Evolutionary conservation across 2,113 vertebrate species (phyloP), one percentile per base, ranked within the genome.

Genomic region (Pungitius pungitius): DNA sequence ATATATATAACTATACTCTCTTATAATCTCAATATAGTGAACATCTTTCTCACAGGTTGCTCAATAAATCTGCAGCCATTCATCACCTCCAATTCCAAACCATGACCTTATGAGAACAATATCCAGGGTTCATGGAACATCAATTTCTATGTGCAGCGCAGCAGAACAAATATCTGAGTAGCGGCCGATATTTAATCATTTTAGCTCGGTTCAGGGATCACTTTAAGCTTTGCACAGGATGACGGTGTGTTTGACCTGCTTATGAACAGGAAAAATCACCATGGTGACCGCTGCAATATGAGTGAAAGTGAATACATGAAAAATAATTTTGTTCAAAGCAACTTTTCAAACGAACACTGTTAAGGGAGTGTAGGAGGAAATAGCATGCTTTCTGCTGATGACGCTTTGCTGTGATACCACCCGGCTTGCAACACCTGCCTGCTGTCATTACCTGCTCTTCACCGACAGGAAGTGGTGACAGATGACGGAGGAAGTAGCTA

Each of bases 381-480:
- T 39, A 9, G 35, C 47, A 20, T 33, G 73, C 82, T 72, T 73
- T 81, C 33, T 63, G 45, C 57, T 37, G 51, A 69, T 42, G 45
- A 69, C 15, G 61, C 57, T 52, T 69, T 61, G 78, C 70, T 52
- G 81, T 61, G 81, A 91, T 88, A 86, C 83, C 92, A 89, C 90
- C 89, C 81, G 43, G 85, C 69, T 45, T 17, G 87, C 66, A 86
- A 67, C 91, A 91, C 92, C 89, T 92, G 90, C 58, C 40, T 64
- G 84, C 91, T 92, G 92, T 93, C 91, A 89, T 81, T 92, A 87
- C 88, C 77, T 87, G 73, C 84, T 75, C 85, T 20, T 88, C 82
- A 73, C 81, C 61, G 72, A 85, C 91, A 92, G 92, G 92, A 93
- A 92, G 90, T 77, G 92, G 85, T 91, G 91, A 92, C 90, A 91